Evolutionary conservation across 2,797 vertebrate species (phyloP).

Genomic region (Balearica regulorum): DNA sequence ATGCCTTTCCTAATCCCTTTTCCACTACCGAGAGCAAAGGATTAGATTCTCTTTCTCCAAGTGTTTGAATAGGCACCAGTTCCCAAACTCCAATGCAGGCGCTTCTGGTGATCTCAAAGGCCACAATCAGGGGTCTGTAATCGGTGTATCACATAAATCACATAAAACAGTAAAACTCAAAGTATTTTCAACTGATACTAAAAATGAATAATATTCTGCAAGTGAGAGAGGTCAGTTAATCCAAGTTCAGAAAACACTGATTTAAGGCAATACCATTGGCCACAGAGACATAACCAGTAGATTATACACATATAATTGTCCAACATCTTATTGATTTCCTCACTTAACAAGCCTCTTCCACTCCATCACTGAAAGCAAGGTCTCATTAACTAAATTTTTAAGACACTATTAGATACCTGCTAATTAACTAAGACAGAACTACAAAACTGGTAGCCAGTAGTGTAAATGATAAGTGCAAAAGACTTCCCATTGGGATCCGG

Average conservation of each 20-base stretch:
- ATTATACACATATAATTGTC: not conserved
- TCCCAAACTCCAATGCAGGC: not conserved
- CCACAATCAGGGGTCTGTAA: not conserved
- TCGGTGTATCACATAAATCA: not conserved
- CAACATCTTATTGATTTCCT: not conserved
- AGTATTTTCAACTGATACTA: not conserved
- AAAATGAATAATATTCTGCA: not conserved
- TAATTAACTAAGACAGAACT: not conserved
- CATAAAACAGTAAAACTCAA: not conserved
- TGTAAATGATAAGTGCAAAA: not conserved
- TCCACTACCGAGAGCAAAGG: not conserved
- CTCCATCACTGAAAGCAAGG: not conserved
- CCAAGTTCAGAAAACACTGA: not conserved
- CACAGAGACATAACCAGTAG: not conserved
- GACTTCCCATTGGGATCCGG: not conserved
- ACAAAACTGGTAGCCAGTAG: not conserved
- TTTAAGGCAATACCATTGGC: not conserved
- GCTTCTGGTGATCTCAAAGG: not conserved
- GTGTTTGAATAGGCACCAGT: not conserved
- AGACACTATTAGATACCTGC: not conserved
- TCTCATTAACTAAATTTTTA: not conserved
- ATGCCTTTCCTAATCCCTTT: not conserved
- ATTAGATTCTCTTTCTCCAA: not conserved
- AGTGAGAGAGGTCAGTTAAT: not conserved
- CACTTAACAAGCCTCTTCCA: not conserved